A percentile compares a stretch with the other conserved stretches of the same genome.
phyloP scores from a whole-genome alignment of 1,140 invertebrate species.

The Cydia fagiglandana region DNA sequence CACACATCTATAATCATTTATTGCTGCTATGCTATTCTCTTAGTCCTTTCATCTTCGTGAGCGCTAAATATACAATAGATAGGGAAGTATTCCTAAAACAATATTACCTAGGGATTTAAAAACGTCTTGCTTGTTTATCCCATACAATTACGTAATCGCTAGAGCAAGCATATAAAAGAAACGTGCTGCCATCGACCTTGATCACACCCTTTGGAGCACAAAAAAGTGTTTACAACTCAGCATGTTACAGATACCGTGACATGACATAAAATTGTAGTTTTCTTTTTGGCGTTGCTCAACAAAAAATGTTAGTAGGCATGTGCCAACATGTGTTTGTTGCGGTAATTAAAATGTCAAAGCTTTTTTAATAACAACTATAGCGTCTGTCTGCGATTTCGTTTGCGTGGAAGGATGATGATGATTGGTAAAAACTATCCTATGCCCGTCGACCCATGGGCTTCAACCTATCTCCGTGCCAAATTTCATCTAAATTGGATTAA shows the following conservation, averaged over 20 bases:
- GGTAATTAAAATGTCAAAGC: too few species aligned
- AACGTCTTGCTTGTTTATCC: conserved; percentile 40
- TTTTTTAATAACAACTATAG: too few species aligned
- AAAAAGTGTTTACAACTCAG: conserved; percentile 30
- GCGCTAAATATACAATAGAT: too few species aligned
- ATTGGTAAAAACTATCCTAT: too few species aligned
- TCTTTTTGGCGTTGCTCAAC: conserved; percentile 10
- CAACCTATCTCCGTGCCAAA: too few species aligned
- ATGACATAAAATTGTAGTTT: conserved; percentile 32
- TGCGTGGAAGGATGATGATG: too few species aligned
- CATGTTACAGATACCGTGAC: conserved; percentile 18
- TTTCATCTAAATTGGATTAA: too few species aligned
- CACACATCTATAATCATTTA: too few species aligned
- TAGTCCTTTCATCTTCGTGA: too few species aligned
- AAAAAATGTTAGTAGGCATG: background rate
- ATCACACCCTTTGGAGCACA: conserved; percentile 31
- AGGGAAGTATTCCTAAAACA: background rate
- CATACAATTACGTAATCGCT: conserved; percentile 41
- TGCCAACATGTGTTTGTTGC: background rate
- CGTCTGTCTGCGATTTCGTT: too few species aligned
- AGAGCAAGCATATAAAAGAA: conserved; percentile 34
- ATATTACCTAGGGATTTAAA: conserved; percentile 42
- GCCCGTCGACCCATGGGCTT: too few species aligned
- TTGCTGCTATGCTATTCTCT: too few species aligned
- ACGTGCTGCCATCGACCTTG: conserved; percentile 34